Conservation (phyloP, 2,113 vertebrate genomes). For the Acinonyx jubatus region DNA sequence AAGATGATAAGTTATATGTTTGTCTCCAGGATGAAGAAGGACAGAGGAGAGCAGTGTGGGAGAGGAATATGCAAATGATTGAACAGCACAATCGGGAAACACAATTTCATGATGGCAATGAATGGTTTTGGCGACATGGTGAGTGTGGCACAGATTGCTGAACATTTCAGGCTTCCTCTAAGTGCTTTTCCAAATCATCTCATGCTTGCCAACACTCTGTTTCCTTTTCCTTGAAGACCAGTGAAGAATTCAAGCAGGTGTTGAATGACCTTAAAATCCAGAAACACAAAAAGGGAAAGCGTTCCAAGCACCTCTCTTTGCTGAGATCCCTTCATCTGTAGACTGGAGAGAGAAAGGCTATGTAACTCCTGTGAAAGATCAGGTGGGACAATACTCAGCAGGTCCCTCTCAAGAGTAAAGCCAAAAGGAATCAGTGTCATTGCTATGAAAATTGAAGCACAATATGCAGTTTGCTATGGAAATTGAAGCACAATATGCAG, state of each 20-base stretch:
- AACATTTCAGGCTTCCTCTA: no score
- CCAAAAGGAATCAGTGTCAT: not conserved
- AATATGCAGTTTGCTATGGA: not conserved
- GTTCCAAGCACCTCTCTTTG: not conserved
- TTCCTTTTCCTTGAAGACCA: not conserved
- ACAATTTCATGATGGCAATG: conserved; percentile 80
- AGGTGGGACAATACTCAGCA: not conserved
- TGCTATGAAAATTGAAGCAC: not conserved
- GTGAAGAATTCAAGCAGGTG: not conserved
- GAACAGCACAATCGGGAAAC: conserved; percentile 90
- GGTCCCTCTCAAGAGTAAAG: not conserved
- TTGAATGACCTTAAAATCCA: not conserved
- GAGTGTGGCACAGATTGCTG: conserved; percentile 40
- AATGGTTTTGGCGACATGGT: conserved; percentile 94
- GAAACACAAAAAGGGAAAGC: not conserved
- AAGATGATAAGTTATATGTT: not conserved
- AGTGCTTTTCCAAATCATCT: not conserved
- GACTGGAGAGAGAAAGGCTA: not conserved
- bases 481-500: no score
- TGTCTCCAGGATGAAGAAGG: conserved; percentile 88
- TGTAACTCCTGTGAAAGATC: not conserved
- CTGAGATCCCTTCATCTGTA: not conserved
- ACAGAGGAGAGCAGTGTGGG: conserved; percentile 93
- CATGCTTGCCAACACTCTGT: not conserved
- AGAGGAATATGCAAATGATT: conserved; percentile 94